phyloP scores from a whole-genome alignment of 2,888 invertebrate genomes.

The Operophtera brumata region DNA sequence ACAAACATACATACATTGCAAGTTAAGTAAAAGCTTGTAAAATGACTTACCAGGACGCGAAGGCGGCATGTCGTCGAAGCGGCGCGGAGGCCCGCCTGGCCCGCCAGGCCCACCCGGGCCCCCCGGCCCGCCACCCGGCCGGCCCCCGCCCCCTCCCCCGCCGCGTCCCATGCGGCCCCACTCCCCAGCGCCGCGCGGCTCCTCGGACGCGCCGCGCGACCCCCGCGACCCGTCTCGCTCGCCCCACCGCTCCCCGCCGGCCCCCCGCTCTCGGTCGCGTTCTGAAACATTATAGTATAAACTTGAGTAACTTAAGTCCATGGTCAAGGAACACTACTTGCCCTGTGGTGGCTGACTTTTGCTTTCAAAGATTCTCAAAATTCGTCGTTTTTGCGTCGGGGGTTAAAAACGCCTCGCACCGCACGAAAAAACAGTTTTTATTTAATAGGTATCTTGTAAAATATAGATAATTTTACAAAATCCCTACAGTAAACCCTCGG shows the following conservation, averaged over 20 bases:
- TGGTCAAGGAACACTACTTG: no score
- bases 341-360: no score
- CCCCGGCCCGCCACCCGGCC: constrained; percentile 49
- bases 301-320: no score
- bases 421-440: no score
- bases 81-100: constrained; percentile 39
- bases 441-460: no score
- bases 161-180: constrained; percentile 69
- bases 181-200: constrained; percentile 57
- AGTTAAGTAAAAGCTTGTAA: no score
- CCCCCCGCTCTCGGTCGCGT: constrained; percentile 60
- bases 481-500: no score
- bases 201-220: constrained; percentile 69
- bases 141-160: constrained; percentile 43
- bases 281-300: constrained; percentile 33
- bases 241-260: constrained; percentile 64
- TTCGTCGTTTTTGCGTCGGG: no score
- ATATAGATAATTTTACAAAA: no score
- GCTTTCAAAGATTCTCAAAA: no score
- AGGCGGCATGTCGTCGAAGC: constrained; percentile 71
- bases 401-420: no score
- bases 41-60: constrained; percentile 55
- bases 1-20: no score
- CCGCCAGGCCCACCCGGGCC: constrained; percentile 60
- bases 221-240: constrained; percentile 50